Evolutionary conservation across 2,113 vertebrate species (phyloP).

Genomic region (Hippolais icterina): DNA sequence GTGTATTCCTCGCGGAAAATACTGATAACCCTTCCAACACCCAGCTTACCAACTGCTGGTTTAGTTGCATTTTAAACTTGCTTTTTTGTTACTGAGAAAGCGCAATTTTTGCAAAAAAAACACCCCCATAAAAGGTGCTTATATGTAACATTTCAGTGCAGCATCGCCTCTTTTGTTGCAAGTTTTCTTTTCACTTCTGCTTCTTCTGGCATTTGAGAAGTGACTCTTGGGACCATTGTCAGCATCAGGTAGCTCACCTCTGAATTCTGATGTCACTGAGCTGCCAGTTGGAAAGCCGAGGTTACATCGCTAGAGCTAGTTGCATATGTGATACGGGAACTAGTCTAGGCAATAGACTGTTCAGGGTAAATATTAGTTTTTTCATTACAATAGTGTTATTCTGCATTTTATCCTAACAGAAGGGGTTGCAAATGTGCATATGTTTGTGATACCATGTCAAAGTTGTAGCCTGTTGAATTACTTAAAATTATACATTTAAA

Average conservation of each 20-base stretch:
- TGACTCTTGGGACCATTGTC: background rate
- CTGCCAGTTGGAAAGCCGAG: background rate
- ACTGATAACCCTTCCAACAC: background rate
- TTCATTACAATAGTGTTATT: background rate
- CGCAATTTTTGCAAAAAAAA: background rate
- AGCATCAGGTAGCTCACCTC: background rate
- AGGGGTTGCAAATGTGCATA: background rate
- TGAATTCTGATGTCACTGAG: background rate
- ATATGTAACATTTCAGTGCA: background rate
- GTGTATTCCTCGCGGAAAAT: background rate
- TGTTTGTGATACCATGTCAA: background rate
- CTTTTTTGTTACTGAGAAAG: background rate
- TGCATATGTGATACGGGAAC: background rate
- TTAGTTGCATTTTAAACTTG: background rate
- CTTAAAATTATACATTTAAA: background rate
- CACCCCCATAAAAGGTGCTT: background rate
- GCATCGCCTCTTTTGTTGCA: background rate
- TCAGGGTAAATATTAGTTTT: background rate
- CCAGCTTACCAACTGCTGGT: background rate
- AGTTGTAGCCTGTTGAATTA: background rate
- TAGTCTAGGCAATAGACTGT: background rate
- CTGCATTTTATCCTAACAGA: background rate
- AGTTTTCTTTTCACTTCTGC: background rate
- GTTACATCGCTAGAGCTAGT: background rate
- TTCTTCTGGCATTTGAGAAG: background rate